Percentiles rank a stretch among this genome's conserved stretches.
Evolutionary conservation across 2,888 invertebrate species (phyloP).

Genomic region (Mantis religiosa): DNA sequence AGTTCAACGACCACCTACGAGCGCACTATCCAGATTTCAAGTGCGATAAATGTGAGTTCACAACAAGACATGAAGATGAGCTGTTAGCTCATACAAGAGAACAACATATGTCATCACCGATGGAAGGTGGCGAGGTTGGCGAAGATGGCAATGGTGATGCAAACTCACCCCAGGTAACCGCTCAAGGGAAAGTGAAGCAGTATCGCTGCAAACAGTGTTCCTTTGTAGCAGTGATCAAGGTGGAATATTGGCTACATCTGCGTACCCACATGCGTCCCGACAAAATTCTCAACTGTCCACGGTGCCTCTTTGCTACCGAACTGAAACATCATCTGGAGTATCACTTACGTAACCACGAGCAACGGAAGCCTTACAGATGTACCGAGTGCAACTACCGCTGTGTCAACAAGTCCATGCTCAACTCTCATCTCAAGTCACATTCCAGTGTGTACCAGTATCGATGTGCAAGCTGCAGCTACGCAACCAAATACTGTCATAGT

Average conservation of each 20-base stretch:
- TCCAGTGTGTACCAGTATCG: constrained; percentile 88
- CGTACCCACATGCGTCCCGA: constrained; percentile 89
- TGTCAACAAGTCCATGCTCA: constrained; percentile 99
- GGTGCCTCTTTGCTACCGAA: constrained; percentile 96
- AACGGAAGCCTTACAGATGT: constrained; percentile 94
- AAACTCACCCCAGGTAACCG: constrained; percentile 62
- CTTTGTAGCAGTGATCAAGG: constrained; percentile 78
- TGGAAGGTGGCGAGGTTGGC: not conserved
- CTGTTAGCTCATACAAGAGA: constrained; percentile 49
- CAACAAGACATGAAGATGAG: constrained; percentile 50
- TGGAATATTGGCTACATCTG: constrained; percentile 91
- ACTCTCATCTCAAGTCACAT: constrained; percentile 96
- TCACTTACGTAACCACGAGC: constrained; percentile 90
- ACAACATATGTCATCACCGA: constrained; percentile 41
- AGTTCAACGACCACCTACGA: constrained; percentile 53
- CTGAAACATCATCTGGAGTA: constrained; percentile 98
- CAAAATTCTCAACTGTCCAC: constrained; percentile 83
- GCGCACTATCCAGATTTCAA: constrained; percentile 50
- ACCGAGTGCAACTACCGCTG: constrained; percentile 83
- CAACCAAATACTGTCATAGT: constrained; percentile 97
- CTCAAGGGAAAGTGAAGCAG: constrained; percentile 80
- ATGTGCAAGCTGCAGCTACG: constrained; percentile 90
- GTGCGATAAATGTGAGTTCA: constrained; percentile 52
- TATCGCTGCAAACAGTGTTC: constrained; percentile 92
- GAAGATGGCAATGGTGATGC: constrained; percentile 55